These are phyloP conservation scores for Cheilosia soror DNA, from an alignment of 2,888 invertebrate genomes.

Conservation along the genomic window DNA sequence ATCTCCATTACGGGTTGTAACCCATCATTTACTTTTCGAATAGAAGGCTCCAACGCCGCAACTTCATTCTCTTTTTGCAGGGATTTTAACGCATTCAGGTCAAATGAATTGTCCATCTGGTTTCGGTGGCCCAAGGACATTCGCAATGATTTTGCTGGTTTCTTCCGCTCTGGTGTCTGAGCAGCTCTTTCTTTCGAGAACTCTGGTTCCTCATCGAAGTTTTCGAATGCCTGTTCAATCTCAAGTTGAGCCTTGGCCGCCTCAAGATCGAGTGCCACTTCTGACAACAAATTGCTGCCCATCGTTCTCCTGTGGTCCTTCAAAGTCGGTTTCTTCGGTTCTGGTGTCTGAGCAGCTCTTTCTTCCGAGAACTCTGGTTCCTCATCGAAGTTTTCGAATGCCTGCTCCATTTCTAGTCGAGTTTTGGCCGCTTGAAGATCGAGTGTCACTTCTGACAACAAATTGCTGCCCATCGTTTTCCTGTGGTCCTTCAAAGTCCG, in stretches of 20 bases:
- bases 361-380: constrained; percentile 12
- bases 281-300: background rate
- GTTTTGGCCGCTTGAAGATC: constrained; percentile 45
- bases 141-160: background rate
- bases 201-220: constrained; percentile 36
- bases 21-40: too few species aligned
- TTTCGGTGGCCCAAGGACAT: background rate
- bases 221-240: constrained; percentile 33
- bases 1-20: too few species aligned
- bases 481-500: background rate
- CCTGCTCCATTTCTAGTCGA: constrained; percentile 15
- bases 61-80: too few species aligned
- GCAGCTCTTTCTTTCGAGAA: background rate
- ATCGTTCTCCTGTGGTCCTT: constrained; percentile 13
- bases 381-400: constrained; percentile 46
- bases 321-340: background rate
- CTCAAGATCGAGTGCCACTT: constrained; percentile 25
- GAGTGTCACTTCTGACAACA: background rate
- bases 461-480: constrained; percentile 31
- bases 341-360: constrained; percentile 15
- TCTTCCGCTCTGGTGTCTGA: constrained; percentile 38
- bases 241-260: constrained; percentile 41
- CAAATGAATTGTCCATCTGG: too few species aligned
- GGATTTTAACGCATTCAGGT: too few species aligned
- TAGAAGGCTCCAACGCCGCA: too few species aligned